phyloP scores from a whole-genome alignment of 2,797 vertebrate species.

The Rhabdophis nuchalis region DNA sequence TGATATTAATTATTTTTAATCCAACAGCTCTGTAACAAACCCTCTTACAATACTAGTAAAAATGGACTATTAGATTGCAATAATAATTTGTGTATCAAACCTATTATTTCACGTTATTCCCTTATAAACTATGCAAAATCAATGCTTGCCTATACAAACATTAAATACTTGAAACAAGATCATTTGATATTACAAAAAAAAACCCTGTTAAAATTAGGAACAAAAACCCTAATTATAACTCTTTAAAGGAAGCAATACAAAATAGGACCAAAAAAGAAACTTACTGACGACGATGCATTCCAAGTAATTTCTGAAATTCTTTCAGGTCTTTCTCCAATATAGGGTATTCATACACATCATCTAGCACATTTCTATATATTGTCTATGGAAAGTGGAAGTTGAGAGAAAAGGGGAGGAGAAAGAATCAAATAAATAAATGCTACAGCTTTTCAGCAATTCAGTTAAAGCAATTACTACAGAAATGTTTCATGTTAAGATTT shows the following conservation, averaged over 20 bases:
- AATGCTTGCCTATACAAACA: neutral
- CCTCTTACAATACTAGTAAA: neutral
- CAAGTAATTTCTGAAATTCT: constrained; percentile 89
- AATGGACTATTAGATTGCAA: constrained; percentile 16
- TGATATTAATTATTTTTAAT: neutral
- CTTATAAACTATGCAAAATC: neutral
- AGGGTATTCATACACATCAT: constrained; percentile 92
- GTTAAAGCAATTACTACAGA: constrained; percentile 11
- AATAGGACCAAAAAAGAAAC: constrained; percentile 67
- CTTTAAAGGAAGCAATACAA: constrained; percentile 7
- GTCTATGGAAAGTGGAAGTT: constrained; percentile 69
- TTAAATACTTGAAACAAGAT: neutral
- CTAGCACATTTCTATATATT: constrained; percentile 86
- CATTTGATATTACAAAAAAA: constrained; percentile 1
- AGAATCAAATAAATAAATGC: constrained; percentile 27
- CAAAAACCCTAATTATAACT: constrained; percentile 23
- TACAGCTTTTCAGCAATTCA: neutral
- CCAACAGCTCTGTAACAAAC: constrained; percentile 12
- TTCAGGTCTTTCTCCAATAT: constrained; percentile 86
- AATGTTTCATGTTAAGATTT: neutral
- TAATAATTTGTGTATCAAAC: neutral
- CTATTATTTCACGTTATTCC: neutral
- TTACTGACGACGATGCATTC: constrained; percentile 91
- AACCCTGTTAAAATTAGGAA: neutral
- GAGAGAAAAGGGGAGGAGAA: neutral